A percentile compares a stretch with the other conserved stretches of the same genome.
Conservation (phyloP, 1,140 invertebrate species). For the Onthophagus taurus region DNA sequence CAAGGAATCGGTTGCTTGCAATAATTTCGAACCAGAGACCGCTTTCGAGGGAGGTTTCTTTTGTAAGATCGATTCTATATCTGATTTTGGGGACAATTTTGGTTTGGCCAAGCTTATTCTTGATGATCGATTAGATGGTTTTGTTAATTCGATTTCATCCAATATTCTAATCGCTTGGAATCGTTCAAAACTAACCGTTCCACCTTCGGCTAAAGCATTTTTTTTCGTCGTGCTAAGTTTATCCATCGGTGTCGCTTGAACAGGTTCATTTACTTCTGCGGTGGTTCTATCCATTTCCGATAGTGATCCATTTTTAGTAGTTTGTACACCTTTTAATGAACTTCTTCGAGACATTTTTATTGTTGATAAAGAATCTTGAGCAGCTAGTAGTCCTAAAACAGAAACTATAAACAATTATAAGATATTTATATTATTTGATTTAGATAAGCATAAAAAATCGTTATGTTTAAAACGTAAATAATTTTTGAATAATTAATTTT, state of each 20-base stretch:
- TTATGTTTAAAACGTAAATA: no score
- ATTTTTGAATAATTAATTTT: no score
- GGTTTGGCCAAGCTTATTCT: no score
- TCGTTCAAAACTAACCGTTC: constrained; percentile 1
- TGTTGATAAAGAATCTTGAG: constrained; percentile 15
- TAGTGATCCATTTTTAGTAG: no score
- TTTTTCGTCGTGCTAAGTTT: background rate
- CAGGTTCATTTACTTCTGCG: constrained; percentile 7
- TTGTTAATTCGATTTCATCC: background rate
- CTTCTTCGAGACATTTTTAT: constrained; percentile 1
- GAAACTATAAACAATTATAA: no score
- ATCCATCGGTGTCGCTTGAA: constrained; percentile 3
- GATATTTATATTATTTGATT: no score
- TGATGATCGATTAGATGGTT: background rate
- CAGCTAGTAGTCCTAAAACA: constrained; percentile 13
- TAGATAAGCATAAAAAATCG: no score
- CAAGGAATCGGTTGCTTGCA: constrained; percentile 3
- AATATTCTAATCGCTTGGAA: constrained; percentile 3
- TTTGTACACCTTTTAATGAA: background rate
- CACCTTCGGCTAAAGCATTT: background rate
- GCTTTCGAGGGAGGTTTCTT: background rate
- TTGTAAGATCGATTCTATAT: background rate
- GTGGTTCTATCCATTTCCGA: background rate
- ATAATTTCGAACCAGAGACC: background rate
- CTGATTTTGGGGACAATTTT: background rate